These are phyloP conservation scores for Oncorhynchus gorbuscha DNA, from an alignment of 2,113 vertebrate genomes.

Conservation along the genomic window DNA sequence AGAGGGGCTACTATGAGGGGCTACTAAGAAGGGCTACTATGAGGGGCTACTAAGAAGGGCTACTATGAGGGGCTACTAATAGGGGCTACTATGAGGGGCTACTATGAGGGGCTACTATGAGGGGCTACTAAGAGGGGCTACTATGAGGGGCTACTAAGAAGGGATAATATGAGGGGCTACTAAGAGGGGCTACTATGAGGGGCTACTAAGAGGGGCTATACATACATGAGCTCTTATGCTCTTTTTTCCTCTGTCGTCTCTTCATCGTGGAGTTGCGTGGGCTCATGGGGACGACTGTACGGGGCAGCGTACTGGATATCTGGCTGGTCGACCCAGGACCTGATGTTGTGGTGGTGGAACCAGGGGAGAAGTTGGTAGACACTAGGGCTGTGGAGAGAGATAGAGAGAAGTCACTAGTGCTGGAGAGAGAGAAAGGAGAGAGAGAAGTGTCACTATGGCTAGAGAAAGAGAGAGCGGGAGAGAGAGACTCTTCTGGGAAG, in stretches of 20 bases:
- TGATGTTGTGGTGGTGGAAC: conserved; percentile 78
- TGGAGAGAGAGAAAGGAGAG: background rate
- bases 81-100: too few relatives aligned
- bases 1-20: too few relatives aligned
- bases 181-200: too few relatives aligned
- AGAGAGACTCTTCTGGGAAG: background rate
- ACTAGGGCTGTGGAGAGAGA: conserved; percentile 78
- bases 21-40: too few relatives aligned
- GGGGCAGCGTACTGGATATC: conserved; percentile 87
- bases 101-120: too few relatives aligned
- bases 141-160: too few relatives aligned
- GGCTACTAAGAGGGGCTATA: too few relatives aligned
- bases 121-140: too few relatives aligned
- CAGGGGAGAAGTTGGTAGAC: conserved; percentile 88
- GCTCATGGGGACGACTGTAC: conserved; percentile 87
- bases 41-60: too few relatives aligned
- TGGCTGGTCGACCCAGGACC: conserved; percentile 78
- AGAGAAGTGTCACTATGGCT: background rate
- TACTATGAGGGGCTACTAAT: too few relatives aligned
- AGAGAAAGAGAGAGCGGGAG: background rate
- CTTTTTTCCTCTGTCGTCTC: conserved; percentile 88
- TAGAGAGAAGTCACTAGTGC: background rate
- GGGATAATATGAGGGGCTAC: too few relatives aligned
- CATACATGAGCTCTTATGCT: conserved; percentile 92
- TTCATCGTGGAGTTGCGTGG: conserved; percentile 88